A percentile compares a stretch with the other conserved stretches of the same genome.
These are phyloP conservation scores for Brachypodius melanocephalos DNA, from an alignment of 2,113 vertebrate species.

Conservation along the genomic window DNA sequence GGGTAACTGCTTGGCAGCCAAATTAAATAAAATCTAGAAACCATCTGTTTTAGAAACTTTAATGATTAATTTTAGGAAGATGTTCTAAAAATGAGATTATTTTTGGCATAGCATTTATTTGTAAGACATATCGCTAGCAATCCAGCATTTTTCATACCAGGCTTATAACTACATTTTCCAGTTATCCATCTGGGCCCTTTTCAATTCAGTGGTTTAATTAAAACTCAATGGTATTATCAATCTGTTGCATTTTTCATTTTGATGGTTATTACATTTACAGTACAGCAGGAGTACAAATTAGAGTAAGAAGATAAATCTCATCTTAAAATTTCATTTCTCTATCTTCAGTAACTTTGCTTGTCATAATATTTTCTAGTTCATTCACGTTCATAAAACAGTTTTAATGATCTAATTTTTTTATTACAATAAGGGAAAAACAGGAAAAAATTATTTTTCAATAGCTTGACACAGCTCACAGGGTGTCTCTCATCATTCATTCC, in stretches of 20 bases:
- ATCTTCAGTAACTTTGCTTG: slow-evolving; percentile 71
- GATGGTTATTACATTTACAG: slow-evolving; percentile 82
- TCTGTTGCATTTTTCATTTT: slow-evolving; percentile 85
- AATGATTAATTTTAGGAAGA: slow-evolving; percentile 76
- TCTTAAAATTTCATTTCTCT: slow-evolving; percentile 74
- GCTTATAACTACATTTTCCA: slow-evolving; percentile 79
- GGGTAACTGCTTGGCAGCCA: slow-evolving; percentile 43
- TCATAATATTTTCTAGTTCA: slow-evolving; percentile 72
- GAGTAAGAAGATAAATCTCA: slow-evolving; percentile 76
- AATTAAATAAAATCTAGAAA: slow-evolving; percentile 74
- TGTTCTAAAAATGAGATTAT: slow-evolving; percentile 72
- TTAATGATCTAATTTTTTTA: slow-evolving; percentile 67
- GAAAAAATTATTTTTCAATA: slow-evolving; percentile 22
- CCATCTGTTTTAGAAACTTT: slow-evolving; percentile 78
- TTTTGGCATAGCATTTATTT: slow-evolving; percentile 74
- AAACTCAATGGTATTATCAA: slow-evolving; percentile 84
- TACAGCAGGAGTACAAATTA: slow-evolving; percentile 81
- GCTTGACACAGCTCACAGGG: slow-evolving; percentile 7
- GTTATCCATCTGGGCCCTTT: slow-evolving; percentile 82
- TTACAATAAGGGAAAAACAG: slow-evolving; percentile 48
- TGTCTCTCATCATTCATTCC: slow-evolving; percentile 19
- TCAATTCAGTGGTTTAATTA: slow-evolving; percentile 85
- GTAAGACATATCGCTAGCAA: slow-evolving; percentile 66
- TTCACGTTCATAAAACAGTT: slow-evolving; percentile 68
- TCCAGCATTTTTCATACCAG: slow-evolving; percentile 75